Evolutionary conservation across 2,888 invertebrate genomes (phyloP).

Genomic region (Cerastis leucographa): DNA sequence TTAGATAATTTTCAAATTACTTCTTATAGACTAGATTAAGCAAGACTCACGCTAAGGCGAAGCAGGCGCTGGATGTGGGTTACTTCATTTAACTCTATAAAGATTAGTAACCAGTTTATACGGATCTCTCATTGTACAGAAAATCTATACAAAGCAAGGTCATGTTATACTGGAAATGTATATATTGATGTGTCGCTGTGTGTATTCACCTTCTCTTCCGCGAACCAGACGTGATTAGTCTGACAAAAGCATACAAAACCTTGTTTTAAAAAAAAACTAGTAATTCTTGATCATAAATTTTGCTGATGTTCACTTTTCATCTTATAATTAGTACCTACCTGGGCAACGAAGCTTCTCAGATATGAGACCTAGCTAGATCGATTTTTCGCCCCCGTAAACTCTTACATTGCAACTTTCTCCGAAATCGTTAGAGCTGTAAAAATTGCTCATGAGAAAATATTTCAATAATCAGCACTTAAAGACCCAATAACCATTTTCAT

Average conservation of each 20-base stretch:
- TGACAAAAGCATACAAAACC: not conserved
- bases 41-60: too few relatives aligned
- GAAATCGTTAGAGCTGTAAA: too few relatives aligned
- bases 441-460: not conserved
- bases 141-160: too few relatives aligned
- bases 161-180: too few relatives aligned
- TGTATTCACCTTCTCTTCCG: not conserved
- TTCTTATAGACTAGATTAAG: conserved; percentile 25
- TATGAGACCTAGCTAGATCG: too few relatives aligned
- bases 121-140: too few relatives aligned
- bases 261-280: not conserved
- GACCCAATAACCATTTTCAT: not conserved
- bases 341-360: too few relatives aligned
- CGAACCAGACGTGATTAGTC: not conserved
- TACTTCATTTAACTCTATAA: not conserved
- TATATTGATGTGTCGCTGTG: too few relatives aligned
- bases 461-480: not conserved
- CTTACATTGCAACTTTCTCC: too few relatives aligned
- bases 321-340: too few relatives aligned
- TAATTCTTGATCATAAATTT: not conserved
- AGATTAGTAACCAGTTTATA: not conserved
- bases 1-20: conserved; percentile 6
- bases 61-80: not conserved
- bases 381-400: too few relatives aligned
- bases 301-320: not conserved